Evolutionary conservation across 2,888 invertebrate species (phyloP).

Genomic region (Apamea sordens): DNA sequence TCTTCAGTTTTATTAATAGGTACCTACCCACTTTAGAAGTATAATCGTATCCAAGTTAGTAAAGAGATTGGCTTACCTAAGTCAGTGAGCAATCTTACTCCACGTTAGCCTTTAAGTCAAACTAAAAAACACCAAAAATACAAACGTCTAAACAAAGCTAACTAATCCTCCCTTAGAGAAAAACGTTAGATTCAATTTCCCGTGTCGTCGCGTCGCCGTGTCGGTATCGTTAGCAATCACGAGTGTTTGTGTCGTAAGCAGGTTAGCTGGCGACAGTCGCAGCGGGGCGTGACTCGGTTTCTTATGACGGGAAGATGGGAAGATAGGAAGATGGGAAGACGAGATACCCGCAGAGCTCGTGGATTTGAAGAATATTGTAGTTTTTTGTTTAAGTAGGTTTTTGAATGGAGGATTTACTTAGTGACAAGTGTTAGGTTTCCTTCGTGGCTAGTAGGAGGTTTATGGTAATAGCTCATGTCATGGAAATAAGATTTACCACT

Average conservation of each 20-base stretch:
- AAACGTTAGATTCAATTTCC: slow-evolving; percentile 76
- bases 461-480: not conserved
- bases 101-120: not conserved
- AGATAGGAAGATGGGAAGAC: slow-evolving; percentile 8
- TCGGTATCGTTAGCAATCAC: slow-evolving; percentile 82
- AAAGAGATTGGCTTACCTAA: not conserved
- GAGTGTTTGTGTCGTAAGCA: slow-evolving; percentile 80
- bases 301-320: slow-evolving; percentile 67
- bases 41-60: not conserved
- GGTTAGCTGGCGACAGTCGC: slow-evolving; percentile 76
- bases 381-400: not conserved
- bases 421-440: not conserved
- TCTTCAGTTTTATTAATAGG: not conserved
- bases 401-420: not conserved
- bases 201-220: slow-evolving; percentile 71
- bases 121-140: not conserved
- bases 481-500: not conserved
- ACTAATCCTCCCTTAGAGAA: slow-evolving; percentile 64
- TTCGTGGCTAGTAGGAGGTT: not conserved
- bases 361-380: not conserved
- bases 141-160: slow-evolving; percentile 48
- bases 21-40: not conserved
- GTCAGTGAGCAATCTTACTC: not conserved
- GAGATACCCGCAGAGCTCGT: slow-evolving; percentile 13
- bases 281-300: slow-evolving; percentile 80